Evolutionary conservation across 2,113 vertebrate genomes (phyloP).

Genomic region (Macroglossus sobrinus): DNA sequence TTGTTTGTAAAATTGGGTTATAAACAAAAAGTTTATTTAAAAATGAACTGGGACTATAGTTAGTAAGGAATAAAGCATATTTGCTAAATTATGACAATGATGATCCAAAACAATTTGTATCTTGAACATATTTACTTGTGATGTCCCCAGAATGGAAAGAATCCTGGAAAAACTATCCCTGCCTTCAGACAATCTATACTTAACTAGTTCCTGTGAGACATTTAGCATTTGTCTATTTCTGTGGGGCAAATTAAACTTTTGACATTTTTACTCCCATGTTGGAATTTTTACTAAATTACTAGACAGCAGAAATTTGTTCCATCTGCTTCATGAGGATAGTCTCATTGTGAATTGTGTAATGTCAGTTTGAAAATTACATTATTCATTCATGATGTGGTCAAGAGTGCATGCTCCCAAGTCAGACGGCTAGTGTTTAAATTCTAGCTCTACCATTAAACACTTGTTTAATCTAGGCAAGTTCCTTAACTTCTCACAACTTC

Average conservation of each 20-base stretch:
- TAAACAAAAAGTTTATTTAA: background rate
- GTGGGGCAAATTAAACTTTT: background rate
- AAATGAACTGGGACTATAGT: background rate
- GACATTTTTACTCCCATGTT: background rate
- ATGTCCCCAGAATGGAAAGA: background rate
- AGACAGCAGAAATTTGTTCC: background rate
- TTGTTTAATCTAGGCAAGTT: background rate
- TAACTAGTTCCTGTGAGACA: background rate
- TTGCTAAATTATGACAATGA: too few relatives aligned
- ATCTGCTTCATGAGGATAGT: background rate
- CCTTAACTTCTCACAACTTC: background rate
- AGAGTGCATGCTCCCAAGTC: background rate
- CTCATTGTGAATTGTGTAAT: background rate
- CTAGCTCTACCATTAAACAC: background rate
- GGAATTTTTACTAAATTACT: background rate
- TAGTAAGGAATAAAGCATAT: too few relatives aligned
- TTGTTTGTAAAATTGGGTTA: conserved; percentile 1
- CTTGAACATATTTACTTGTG: background rate
- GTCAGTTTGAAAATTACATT: background rate
- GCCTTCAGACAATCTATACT: background rate
- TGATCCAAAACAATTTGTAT: background rate
- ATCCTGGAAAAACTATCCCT: background rate
- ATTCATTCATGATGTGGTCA: background rate
- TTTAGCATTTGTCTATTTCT: background rate
- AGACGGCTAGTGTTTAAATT: background rate